These are phyloP conservation scores for Sparidentex hasta DNA, from an alignment of 2,797 vertebrate genomes.

Conservation along the genomic window DNA sequence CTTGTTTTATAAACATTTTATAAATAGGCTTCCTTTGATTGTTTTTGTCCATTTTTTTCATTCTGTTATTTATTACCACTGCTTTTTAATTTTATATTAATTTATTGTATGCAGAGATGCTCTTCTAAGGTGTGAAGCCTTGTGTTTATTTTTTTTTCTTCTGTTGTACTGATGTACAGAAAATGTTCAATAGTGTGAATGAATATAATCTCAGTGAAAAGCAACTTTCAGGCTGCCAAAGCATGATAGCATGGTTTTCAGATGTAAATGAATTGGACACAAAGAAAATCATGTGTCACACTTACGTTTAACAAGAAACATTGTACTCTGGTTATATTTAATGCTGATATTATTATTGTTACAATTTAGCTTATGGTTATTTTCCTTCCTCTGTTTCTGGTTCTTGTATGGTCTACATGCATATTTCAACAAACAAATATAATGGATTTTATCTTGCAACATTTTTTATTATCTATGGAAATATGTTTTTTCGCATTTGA, in stretches of 20 bases:
- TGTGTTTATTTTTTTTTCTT: slow-evolving; percentile 75
- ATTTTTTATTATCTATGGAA: slow-evolving; percentile 88
- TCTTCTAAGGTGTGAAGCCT: slow-evolving; percentile 83
- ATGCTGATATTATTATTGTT: slow-evolving; percentile 89
- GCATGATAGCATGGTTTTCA: slow-evolving; percentile 93
- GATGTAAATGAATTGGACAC: slow-evolving; percentile 88
- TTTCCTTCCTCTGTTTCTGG: slow-evolving; percentile 87
- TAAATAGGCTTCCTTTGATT: slow-evolving; percentile 85
- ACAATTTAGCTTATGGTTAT: slow-evolving; percentile 86
- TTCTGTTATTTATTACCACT: slow-evolving; percentile 81
- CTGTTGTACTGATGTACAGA: slow-evolving; percentile 89
- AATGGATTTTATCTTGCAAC: slow-evolving; percentile 89
- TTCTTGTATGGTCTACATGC: slow-evolving; percentile 89
- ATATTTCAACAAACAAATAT: slow-evolving; percentile 88
- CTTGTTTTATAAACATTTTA: slow-evolving; percentile 86
- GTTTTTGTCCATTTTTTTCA: slow-evolving; percentile 77
- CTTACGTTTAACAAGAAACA: slow-evolving; percentile 86
- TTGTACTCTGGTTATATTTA: slow-evolving; percentile 89
- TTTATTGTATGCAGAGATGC: slow-evolving; percentile 85
- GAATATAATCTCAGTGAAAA: slow-evolving; percentile 92
- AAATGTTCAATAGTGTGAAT: slow-evolving; percentile 90
- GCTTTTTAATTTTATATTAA: slow-evolving; percentile 85
- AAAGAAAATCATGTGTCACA: slow-evolving; percentile 87
- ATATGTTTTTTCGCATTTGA: slow-evolving; percentile 90
- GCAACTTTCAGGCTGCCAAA: slow-evolving; percentile 91